Conservation (phyloP, 2,888 invertebrate genomes). For the Antitype chi region DNA sequence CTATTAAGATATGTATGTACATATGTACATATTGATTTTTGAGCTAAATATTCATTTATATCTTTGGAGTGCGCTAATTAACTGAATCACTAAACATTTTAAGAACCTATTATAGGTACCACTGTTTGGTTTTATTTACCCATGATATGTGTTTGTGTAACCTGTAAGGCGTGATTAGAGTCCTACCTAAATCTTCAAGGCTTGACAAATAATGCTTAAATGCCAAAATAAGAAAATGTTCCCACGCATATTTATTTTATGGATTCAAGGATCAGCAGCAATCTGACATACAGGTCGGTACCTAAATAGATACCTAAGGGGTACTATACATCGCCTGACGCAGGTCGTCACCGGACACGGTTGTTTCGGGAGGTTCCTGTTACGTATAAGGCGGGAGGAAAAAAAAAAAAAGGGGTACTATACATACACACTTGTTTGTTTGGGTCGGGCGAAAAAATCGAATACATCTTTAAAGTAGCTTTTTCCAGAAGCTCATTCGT, state of each 20-base stretch:
- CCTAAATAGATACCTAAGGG: too few species aligned
- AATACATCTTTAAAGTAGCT: too few species aligned
- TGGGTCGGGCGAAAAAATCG: too few species aligned
- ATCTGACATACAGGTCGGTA: neutral
- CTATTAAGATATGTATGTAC: too few species aligned
- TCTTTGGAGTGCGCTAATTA: constrained; percentile 43
- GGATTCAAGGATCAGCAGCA: neutral
- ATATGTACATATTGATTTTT: neutral
- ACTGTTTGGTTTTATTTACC: constrained; percentile 34
- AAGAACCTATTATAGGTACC: neutral
- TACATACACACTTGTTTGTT: too few species aligned
- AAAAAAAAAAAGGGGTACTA: too few species aligned
- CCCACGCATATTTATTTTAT: neutral
- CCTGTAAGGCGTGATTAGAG: neutral
- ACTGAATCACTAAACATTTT: constrained; percentile 22
- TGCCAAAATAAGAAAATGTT: neutral
- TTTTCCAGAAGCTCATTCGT: too few species aligned
- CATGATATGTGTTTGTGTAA: constrained; percentile 18
- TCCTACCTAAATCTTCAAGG: constrained; percentile 33
- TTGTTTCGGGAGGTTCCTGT: too few species aligned
- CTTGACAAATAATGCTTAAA: constrained; percentile 26
- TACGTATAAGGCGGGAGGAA: too few species aligned
- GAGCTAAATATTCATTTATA: neutral
- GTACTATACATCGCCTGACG: too few species aligned
- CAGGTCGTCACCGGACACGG: too few species aligned